These are phyloP conservation scores for Echeneis naucrates DNA, from an alignment of 2,797 vertebrate species.

Conservation along the genomic window DNA sequence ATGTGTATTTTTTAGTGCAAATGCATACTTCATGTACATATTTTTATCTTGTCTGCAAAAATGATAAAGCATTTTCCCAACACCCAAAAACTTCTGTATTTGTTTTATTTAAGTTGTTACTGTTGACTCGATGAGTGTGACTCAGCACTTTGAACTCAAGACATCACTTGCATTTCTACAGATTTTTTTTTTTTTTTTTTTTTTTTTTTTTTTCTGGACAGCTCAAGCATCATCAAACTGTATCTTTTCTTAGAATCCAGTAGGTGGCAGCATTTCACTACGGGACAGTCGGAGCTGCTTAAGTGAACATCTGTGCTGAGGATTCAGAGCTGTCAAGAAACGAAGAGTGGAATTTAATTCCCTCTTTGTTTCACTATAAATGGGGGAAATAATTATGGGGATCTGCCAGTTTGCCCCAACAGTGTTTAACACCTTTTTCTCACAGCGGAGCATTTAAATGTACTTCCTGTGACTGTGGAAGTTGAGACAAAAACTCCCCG, in stretches of 20 bases:
- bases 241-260: constrained; percentile 14
- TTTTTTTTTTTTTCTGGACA: no score
- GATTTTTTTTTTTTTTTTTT: no score
- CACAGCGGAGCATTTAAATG: neutral
- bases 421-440: neutral
- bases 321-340: neutral
- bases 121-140: neutral
- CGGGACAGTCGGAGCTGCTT: neutral
- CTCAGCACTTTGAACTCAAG: neutral
- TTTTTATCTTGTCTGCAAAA: constrained; percentile 1
- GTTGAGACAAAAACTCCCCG: neutral
- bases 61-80: constrained; percentile 41
- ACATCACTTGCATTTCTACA: neutral
- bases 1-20: neutral
- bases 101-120: constrained; percentile 6
- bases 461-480: neutral
- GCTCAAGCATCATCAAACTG: neutral
- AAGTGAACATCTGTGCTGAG: neutral
- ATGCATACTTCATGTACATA: constrained; percentile 27
- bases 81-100: neutral
- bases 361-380: neutral
- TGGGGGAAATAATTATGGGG: neutral
- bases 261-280: constrained; percentile 56
- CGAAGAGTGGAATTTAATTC: neutral
- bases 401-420: neutral